phyloP scores from a whole-genome alignment of 2,797 vertebrate genomes.

The Rhyacichthys aspro region DNA sequence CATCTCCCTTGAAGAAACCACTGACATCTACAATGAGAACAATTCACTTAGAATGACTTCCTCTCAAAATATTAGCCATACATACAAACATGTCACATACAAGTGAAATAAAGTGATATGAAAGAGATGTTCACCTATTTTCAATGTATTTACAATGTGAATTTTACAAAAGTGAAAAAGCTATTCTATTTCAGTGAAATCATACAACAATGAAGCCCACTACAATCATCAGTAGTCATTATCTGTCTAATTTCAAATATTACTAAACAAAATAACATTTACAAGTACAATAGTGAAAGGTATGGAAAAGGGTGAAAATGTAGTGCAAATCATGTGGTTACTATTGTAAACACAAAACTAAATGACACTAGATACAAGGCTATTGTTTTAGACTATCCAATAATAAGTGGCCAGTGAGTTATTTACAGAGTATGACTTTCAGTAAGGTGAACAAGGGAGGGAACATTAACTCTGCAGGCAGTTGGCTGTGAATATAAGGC shows the following conservation, averaged over 20 bases:
- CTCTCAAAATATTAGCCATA: conserved; percentile 45
- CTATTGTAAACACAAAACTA: conserved; percentile 28
- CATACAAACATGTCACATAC: conserved; percentile 37
- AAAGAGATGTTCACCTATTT: background rate
- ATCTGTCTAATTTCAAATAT: conserved; percentile 33
- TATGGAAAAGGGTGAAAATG: conserved; percentile 34
- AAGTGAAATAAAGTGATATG: conserved; percentile 16
- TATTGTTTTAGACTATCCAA: conserved; percentile 30
- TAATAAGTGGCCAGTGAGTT: conserved; percentile 23
- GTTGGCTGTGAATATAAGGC: conserved; percentile 69
- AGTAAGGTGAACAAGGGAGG: conserved; percentile 33
- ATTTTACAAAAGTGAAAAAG: conserved; percentile 27
- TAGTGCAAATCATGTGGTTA: conserved; percentile 66
- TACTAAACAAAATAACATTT: conserved; percentile 34
- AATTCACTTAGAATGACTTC: conserved; percentile 29
- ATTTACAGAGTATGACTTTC: conserved; percentile 41
- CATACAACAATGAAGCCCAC: conserved; percentile 42
- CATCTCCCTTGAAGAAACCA: conserved; percentile 39
- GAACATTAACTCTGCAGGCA: conserved; percentile 6
- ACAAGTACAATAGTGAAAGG: conserved; percentile 23
- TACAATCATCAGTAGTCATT: conserved; percentile 66
- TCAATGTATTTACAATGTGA: conserved; percentile 62
- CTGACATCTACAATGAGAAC: conserved; percentile 25
- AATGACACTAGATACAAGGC: conserved; percentile 17
- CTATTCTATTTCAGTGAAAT: conserved; percentile 32